These are phyloP conservation scores for Montipora foliosa DNA, from an alignment of 64 coral and sea anemone species.

Conservation along the genomic window DNA sequence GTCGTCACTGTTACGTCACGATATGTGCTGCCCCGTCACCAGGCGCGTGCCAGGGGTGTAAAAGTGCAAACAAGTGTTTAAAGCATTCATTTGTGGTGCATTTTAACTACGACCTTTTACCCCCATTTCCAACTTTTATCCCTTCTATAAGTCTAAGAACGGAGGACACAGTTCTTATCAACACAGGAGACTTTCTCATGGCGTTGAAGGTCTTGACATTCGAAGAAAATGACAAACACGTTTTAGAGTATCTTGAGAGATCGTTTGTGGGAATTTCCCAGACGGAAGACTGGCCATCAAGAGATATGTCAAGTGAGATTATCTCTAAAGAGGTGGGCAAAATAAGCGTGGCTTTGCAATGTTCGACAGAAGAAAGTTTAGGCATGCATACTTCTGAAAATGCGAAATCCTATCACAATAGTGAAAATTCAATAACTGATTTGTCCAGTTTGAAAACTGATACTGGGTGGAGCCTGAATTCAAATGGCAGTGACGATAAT, in stretches of 20 bases:
- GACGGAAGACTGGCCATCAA: neutral
- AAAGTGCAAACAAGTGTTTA: slow-evolving; percentile 9
- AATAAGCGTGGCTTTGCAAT: neutral
- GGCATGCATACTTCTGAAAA: neutral
- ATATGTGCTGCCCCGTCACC: slow-evolving; percentile 72
- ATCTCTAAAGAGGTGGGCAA: neutral
- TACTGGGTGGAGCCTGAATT: neutral
- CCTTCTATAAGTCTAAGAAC: slow-evolving; percentile 66
- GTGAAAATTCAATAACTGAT: neutral
- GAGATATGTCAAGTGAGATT: neutral
- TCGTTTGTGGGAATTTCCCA: neutral
- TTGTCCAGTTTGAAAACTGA: neutral
- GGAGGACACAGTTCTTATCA: slow-evolving; percentile 73
- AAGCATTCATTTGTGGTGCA: slow-evolving; percentile 75
- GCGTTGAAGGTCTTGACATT: slow-evolving; percentile 57
- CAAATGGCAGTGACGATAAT: neutral
- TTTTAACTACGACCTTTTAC: slow-evolving; percentile 75
- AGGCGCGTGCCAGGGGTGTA: slow-evolving; percentile 43
- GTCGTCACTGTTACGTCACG: slow-evolving; percentile 76
- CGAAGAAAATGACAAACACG: neutral
- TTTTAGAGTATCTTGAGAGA: neutral
- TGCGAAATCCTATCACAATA: neutral
- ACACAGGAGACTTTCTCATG: slow-evolving; percentile 79
- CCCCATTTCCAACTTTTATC: slow-evolving; percentile 77
- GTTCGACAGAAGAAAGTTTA: neutral